phyloP scores from a whole-genome alignment of 1,140 invertebrate species.

The Chrysoperla carnea region DNA sequence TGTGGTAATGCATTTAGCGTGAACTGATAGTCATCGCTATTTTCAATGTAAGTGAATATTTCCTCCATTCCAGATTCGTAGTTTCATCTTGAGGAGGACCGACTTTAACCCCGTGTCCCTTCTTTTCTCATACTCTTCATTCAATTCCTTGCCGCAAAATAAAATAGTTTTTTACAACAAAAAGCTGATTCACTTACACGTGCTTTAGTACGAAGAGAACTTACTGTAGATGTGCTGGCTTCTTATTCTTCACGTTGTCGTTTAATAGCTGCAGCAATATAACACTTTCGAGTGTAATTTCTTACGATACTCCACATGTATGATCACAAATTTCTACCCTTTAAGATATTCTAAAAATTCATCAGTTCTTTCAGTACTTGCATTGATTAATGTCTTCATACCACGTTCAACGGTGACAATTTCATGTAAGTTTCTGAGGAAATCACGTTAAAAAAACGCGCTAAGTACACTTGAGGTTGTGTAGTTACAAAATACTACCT shows the following conservation, averaged over 20 bases:
- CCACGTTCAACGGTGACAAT: constrained; percentile 7
- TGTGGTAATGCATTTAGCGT: constrained; percentile 13
- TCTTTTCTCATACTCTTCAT: constrained; percentile 9
- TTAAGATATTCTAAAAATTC: constrained; percentile 9
- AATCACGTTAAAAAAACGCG: too few relatives aligned
- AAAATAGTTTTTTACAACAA: constrained; percentile 11
- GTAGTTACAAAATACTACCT: too few relatives aligned
- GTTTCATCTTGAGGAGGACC: constrained; percentile 16
- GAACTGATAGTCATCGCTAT: constrained; percentile 15
- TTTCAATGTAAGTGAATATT: constrained; percentile 9
- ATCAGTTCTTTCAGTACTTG: constrained; percentile 9
- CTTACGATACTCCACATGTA: constrained; percentile 9
- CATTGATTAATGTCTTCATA: constrained; percentile 9
- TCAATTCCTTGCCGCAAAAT: constrained; percentile 12
- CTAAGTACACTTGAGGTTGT: too few relatives aligned
- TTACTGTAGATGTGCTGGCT: constrained; percentile 5
- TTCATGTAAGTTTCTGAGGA: too few relatives aligned
- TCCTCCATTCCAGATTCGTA: constrained; percentile 11
- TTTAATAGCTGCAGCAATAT: constrained; percentile 9
- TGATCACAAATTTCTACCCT: constrained; percentile 7
- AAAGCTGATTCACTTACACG: constrained; percentile 10
- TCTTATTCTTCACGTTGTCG: constrained; percentile 8
- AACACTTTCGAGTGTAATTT: constrained; percentile 7
- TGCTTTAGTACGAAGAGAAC: constrained; percentile 6
- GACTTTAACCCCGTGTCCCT: constrained; percentile 12